Evolutionary conservation across 2,113 vertebrate species (phyloP), one percentile per base, ranked within the genome.

Genomic region (Xenus cinereus): DNA sequence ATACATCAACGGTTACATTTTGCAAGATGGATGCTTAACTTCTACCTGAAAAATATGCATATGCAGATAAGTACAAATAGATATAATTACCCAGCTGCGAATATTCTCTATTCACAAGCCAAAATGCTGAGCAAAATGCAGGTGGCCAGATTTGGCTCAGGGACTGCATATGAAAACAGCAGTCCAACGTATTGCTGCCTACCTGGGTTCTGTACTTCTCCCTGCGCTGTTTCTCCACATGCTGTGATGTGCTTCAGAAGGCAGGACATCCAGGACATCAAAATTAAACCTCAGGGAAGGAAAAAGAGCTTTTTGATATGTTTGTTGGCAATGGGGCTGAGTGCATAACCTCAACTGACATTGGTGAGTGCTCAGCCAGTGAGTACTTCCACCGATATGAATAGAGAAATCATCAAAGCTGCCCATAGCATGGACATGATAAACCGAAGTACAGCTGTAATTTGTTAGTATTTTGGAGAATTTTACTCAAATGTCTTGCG

Each of bases 61-160:
- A 30, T 77, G 64, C 73, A 90, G 68, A 59, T 43, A 71, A 76
- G 27, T 75, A 43, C 64, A 86, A 93, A 92, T n/a, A 96, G 68
- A 59, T 90, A 74, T 95, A 93, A 95, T 93, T 91, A 89, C 88
- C 87, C 84, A 93, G 88, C 81, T 93, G 93, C 76, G 89, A 76
- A 89, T 86, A 83, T 79, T 76, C 80, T 86, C 77, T 93, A 43
- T 93, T 91, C 84, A 87, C 33, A 83, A 83, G 41, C 76, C 77
- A 89, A 93, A 91, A 79, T 33, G 77, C 87, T 93, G 88, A 93
- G 76, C 63, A 86, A 91, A 91, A 93, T 79, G 80, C 93, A 91
- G 72, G 88, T 89, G 84, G 80, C 80, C 73, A 66, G 53, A 60
- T 73, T 86, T 95, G 84, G 84, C 76, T 89, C 37, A 24, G 73